Base-by-base conservation (phyloP, 1,140 invertebrate genomes). In the Gonatopus flavifemur region DNA sequence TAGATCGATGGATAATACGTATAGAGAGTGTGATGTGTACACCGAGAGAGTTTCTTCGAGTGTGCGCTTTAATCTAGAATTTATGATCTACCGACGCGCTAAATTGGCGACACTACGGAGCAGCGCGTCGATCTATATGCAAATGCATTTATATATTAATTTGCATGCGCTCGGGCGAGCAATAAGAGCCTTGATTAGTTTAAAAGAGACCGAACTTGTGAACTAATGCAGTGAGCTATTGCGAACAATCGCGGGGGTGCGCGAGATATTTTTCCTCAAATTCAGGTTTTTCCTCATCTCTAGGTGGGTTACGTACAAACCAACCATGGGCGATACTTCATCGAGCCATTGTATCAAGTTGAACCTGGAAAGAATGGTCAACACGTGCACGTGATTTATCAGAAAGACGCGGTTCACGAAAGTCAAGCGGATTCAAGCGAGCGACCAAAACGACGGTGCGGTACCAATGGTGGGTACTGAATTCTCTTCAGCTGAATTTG, bases 311-410 rank as follows among this genome's bases (percentile, higher is more conserved):
- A 81, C 52, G 64, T 82, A 22, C 64, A 67, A 24, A 70, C 76
- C 9, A 57, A 73, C 59, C 57, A 72, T 9, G 67, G 68, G n/a
- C 66, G 66, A 36, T 82, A 78, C 55, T 81, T 75, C 52, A 76
- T 82, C 36, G 81, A 82, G 54, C 80, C 81, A 12, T 37, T 79
- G 24, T 52, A 66, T 20, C 67, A 78, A 32, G 69, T 74, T 18
- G 55, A 62, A 38, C 69, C 79, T 1, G 73, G 76, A 46, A 39
- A 52, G 35, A 61, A 74, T 38, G 80, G 79, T 6, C 77, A 77
- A 33, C 80, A 81, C 51, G 48, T 82, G 30, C 81, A 82, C 49
- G 59, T 82, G 21, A 62, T 77, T 13, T 80, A 82, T 57, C 66
- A 73, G 45, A 63, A 62, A 19, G 40, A 61, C 13, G 52, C 49